Evolutionary conservation across 1,140 invertebrate species (phyloP), one percentile per base, ranked within the genome.

Genomic region (Araneus ventricosus): DNA sequence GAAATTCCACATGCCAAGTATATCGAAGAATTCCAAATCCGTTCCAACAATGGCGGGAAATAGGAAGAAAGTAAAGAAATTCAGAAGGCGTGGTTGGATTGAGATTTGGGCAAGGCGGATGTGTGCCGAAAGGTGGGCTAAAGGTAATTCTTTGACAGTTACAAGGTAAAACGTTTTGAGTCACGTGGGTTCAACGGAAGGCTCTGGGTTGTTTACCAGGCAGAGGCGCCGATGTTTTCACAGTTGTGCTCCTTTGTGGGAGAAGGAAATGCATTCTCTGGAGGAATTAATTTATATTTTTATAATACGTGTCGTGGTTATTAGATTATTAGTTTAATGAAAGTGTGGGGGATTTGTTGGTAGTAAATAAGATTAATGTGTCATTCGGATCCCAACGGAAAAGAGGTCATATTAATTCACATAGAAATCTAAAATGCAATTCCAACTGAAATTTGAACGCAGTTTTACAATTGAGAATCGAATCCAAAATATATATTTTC

Each of bases 51-150:
- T 37, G 30, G 30, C 34, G 30, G 63, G 63, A 67, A 67, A 37
- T 22, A 17, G 14, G 67, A 22, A 75, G 34, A 75, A 37, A 34
- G 17, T 4, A 37, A 37, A 20, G 34, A 75, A 75, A 75, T 75
- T 75, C 17, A 17, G 30, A 75, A 37, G 70, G 70, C 17, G 30
- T 27, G 30, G 70, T 20, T 63, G 59, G 45, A 10, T 24, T 17
- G 59, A 22, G 59, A 5, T 63, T 75, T 75, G 10, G 30, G 70
- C 70, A 75, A 75, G 70, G 70, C 70, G 70, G 70, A 75, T 75
- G 17, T 75, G 30, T 67, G 27, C 63, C 63, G 63, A 67, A 67
- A 75, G 70, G 70, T 75, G 70, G 70, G 70, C 20, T 34, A 67
- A 67, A 8, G 63, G 8, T 37, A 75, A 17, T 37, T 4, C 30